phyloP scores from a whole-genome alignment of 2,888 invertebrate species.

The Girardia tigrina region DNA sequence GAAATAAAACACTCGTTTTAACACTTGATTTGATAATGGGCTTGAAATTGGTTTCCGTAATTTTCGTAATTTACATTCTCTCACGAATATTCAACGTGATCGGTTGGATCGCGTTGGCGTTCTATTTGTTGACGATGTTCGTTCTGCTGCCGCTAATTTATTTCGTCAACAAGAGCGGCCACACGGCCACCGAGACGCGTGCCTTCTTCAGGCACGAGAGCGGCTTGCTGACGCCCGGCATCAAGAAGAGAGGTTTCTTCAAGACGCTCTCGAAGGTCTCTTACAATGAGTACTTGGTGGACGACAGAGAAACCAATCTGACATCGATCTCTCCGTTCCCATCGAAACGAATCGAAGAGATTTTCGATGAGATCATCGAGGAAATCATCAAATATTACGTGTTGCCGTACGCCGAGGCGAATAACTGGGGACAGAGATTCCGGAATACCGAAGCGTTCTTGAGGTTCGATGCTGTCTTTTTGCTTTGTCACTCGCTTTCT shows the following conservation, averaged over 20 bases:
- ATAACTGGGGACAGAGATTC: constrained; percentile 1
- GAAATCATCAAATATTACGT: constrained; percentile 13
- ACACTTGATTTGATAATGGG: too few species aligned
- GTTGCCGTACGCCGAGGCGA: not conserved
- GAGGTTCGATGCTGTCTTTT: too few species aligned
- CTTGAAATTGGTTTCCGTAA: not conserved
- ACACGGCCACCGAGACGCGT: not conserved
- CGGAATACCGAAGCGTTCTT: not conserved
- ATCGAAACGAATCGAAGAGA: not conserved
- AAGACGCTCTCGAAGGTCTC: not conserved
- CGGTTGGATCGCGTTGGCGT: not conserved
- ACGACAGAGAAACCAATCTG: not conserved
- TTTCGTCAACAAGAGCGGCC: not conserved
- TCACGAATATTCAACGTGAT: not conserved
- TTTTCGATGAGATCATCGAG: not conserved
- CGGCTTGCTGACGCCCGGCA: not conserved
- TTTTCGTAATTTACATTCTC: not conserved
- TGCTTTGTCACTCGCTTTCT: too few species aligned
- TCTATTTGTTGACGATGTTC: not conserved
- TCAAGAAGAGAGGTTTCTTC: not conserved
- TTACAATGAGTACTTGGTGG: not conserved
- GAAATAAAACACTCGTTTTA: too few species aligned
- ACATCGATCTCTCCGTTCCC: not conserved
- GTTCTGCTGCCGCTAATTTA: not conserved
- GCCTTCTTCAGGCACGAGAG: not conserved